Conservation (phyloP, 2,113 vertebrate genomes). For the Hippocampus zosterae region DNA sequence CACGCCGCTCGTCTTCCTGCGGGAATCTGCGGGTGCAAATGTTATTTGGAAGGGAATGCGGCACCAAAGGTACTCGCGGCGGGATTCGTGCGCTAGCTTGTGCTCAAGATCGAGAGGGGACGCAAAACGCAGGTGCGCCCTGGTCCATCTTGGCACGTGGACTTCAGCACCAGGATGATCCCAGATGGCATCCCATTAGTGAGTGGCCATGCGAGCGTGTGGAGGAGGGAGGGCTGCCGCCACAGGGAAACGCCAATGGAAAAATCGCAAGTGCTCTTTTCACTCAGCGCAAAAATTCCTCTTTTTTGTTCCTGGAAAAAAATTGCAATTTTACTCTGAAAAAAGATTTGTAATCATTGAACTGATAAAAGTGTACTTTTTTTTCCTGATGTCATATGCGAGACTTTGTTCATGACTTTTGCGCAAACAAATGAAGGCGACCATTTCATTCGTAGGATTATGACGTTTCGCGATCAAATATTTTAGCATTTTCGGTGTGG, state of each 20-base stretch:
- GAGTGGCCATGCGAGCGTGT: conserved; percentile 15
- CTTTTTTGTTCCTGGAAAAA: no score
- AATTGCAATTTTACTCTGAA: no score
- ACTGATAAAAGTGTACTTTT: no score
- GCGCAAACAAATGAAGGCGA: no score
- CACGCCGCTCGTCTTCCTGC: conserved; percentile 85
- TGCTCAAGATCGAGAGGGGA: conserved; percentile 32
- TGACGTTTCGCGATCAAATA: no score
- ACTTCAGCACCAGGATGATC: conserved; percentile 2
- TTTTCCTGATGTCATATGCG: no score
- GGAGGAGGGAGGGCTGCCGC: conserved; percentile 15
- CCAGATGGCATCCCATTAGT: conserved; percentile 34
- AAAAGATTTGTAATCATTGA: no score
- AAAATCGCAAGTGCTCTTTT: not conserved
- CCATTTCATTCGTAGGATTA: no score
- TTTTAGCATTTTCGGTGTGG: no score
- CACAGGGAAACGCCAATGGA: not conserved
- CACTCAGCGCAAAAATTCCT: no score
- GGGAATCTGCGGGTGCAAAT: conserved; percentile 76
- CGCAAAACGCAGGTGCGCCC: conserved; percentile 7
- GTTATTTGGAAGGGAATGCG: not conserved
- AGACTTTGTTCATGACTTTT: no score
- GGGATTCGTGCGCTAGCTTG: not conserved
- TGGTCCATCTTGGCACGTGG: not conserved
- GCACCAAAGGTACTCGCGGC: not conserved